A percentile compares a stretch with the other conserved stretches of the same genome.
Evolutionary conservation across 2,888 invertebrate species (phyloP).

Genomic region (Smittia aterrima): DNA sequence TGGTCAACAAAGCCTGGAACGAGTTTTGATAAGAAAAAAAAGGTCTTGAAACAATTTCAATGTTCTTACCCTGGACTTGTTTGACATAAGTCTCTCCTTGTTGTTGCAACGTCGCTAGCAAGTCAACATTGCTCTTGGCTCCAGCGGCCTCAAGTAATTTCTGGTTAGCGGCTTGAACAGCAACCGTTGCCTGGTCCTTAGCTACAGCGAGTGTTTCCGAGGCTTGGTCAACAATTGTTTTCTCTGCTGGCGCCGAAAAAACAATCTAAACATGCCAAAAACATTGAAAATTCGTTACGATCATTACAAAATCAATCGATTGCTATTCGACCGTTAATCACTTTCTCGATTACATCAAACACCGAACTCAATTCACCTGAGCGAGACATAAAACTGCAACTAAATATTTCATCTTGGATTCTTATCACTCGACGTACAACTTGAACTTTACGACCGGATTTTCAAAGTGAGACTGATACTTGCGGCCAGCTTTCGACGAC

Average conservation of each 20-base stretch:
- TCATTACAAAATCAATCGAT: slow-evolving; percentile 9
- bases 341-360: background rate
- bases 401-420: slow-evolving; percentile 22
- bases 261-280: slow-evolving; percentile 15
- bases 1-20: slow-evolving; percentile 23
- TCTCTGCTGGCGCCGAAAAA: slow-evolving; percentile 1
- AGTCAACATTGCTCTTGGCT: slow-evolving; percentile 6
- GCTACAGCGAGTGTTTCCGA: background rate
- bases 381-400: slow-evolving; percentile 25
- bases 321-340: slow-evolving; percentile 5
- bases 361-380: slow-evolving; percentile 29
- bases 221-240: background rate
- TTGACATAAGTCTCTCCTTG: slow-evolving; percentile 26
- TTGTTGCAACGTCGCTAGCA: background rate
- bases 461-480: background rate
- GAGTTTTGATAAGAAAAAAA: background rate
- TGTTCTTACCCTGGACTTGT: slow-evolving; percentile 9
- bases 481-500: background rate
- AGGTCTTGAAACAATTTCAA: background rate
- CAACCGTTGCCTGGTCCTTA: background rate
- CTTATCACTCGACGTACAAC: background rate
- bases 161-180: slow-evolving; percentile 4
- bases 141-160: background rate
- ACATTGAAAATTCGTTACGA: slow-evolving; percentile 7
- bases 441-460: slow-evolving; percentile 3